Evolutionary conservation across 2,113 vertebrate species (phyloP).

Genomic region (Laticauda colubrina): DNA sequence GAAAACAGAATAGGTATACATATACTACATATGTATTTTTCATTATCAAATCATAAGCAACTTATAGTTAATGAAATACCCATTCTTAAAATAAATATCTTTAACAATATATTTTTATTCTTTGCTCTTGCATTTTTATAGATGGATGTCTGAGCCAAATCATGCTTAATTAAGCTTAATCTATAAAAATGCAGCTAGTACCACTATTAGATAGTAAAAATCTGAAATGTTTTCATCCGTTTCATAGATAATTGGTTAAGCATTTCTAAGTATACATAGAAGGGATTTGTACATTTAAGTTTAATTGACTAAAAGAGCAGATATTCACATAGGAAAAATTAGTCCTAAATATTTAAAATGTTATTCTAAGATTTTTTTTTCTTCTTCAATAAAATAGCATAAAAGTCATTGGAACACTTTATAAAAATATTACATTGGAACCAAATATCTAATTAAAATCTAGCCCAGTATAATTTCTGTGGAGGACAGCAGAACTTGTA

Average conservation of each 20-base stretch:
- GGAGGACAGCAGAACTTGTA: neutral
- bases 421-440: neutral
- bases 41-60: neutral
- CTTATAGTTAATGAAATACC: neutral
- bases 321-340: neutral
- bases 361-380: neutral
- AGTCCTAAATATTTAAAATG: neutral
- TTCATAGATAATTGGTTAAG: neutral
- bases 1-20: neutral
- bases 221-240: neutral
- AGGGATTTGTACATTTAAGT: neutral
- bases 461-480: neutral
- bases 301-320: neutral
- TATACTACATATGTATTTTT: neutral
- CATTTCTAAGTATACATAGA: neutral
- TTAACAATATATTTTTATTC: neutral
- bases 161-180: neutral
- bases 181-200: neutral
- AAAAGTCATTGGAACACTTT: neutral
- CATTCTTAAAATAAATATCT: neutral
- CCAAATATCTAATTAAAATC: neutral
- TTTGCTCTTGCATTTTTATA: neutral
- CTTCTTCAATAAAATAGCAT: neutral
- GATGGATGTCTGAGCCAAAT: neutral
- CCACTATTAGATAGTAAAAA: neutral